These are phyloP conservation scores for Ascidia mentula DNA, from an alignment of 23 tunicate genomes.

Conservation along the genomic window DNA sequence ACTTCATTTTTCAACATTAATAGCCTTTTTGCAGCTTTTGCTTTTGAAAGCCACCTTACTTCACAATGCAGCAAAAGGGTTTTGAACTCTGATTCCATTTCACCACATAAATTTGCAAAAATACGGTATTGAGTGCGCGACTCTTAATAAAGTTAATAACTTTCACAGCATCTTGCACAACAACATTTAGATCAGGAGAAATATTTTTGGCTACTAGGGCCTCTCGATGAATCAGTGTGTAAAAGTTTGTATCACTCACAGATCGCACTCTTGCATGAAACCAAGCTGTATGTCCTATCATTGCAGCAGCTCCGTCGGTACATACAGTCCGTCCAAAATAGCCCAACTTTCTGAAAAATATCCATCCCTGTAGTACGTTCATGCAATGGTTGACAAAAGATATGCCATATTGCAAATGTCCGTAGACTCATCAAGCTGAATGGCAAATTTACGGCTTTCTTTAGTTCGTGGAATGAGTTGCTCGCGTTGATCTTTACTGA, in stretches of 20 bases:
- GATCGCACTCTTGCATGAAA: conserved; percentile 52
- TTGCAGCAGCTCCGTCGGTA: conserved; percentile 68
- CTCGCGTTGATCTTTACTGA: conserved; percentile 47
- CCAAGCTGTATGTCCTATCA: conserved; percentile 45
- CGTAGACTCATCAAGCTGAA: conserved; percentile 55
- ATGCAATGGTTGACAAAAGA: conserved; percentile 45
- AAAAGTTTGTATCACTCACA: conserved; percentile 50
- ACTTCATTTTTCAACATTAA: conserved; percentile 48
- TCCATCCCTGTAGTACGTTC: conserved; percentile 38
- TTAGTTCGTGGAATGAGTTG: conserved; percentile 58
- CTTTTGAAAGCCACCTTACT: conserved; percentile 59
- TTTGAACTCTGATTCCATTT: conserved; percentile 38
- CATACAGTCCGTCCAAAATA: conserved; percentile 52
- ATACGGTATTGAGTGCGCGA: conserved; percentile 45
- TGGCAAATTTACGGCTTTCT: conserved; percentile 52
- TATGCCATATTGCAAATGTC: conserved; percentile 41
- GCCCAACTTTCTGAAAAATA: conserved; percentile 55
- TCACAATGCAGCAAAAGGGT: conserved; percentile 47
- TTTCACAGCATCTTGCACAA: conserved; percentile 49
- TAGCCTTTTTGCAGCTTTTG: conserved; percentile 45
- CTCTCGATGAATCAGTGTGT: conserved; percentile 51
- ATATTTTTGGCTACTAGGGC: conserved; percentile 39
- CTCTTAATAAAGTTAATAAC: conserved; percentile 30
- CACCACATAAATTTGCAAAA: conserved; percentile 58
- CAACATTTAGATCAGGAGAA: conserved; percentile 19